phyloP scores from a whole-genome alignment of 2,888 invertebrate genomes.

The Sesia bembeciformis region DNA sequence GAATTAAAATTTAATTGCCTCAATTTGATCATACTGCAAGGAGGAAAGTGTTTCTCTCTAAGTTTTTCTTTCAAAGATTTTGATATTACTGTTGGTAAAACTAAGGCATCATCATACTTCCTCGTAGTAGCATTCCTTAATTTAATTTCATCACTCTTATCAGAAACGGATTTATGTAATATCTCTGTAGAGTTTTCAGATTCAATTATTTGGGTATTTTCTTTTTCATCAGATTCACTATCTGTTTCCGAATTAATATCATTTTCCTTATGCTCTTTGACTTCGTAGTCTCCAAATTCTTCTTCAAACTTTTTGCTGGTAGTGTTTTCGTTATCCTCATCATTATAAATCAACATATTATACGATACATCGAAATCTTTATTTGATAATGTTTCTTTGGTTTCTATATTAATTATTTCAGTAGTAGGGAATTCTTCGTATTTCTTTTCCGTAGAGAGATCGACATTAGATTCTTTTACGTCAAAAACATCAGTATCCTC shows the following conservation, averaged over 20 bases:
- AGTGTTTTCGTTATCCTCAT: not conserved
- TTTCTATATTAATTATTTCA: not conserved
- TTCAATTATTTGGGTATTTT: not conserved
- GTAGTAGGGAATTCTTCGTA: not conserved
- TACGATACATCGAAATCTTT: not conserved
- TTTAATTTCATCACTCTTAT: too few species aligned
- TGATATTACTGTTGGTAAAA: not conserved
- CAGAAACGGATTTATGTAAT: too few species aligned
- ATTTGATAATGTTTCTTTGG: not conserved
- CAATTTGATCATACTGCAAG: conserved; percentile 42
- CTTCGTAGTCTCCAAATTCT: not conserved
- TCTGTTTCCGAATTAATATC: not conserved
- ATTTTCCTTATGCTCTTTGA: not conserved
- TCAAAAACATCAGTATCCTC: not conserved
- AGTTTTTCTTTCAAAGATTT: conserved; percentile 4
- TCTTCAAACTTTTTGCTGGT: not conserved
- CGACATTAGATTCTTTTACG: not conserved
- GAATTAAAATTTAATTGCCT: conserved; percentile 43
- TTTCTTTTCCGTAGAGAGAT: not conserved
- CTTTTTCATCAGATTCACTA: not conserved
- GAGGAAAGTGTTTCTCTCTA: conserved; percentile 15
- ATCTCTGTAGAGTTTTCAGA: conserved; percentile 1
- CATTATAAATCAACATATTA: not conserved
- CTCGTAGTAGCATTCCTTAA: not conserved
- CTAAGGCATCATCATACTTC: not conserved